phyloP scores from a whole-genome alignment of 2,888 invertebrate genomes.

The Temnothorax ravouxi region DNA sequence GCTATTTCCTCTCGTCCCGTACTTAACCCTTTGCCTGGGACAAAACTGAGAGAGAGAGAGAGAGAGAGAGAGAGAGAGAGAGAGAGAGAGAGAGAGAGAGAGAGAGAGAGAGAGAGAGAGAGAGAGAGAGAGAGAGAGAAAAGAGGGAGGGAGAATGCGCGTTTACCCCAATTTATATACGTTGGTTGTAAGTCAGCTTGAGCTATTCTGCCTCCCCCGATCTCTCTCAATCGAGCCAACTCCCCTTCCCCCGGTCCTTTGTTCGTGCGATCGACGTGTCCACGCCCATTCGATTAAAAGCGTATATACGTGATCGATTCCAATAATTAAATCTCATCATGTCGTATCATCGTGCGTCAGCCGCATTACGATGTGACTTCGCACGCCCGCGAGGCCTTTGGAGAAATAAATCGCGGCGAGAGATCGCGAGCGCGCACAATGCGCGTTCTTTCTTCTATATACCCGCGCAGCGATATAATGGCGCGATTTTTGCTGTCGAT shows the following conservation, averaged over 20 bases:
- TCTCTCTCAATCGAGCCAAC: constrained; percentile 57
- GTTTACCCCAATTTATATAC: constrained; percentile 74
- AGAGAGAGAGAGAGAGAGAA: not conserved
- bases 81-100: not conserved
- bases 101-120: not conserved
- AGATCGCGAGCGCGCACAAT: constrained; percentile 47
- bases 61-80: not conserved
- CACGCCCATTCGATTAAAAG: constrained; percentile 81
- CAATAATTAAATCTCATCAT: constrained; percentile 82
- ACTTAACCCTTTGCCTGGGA: constrained; percentile 53
- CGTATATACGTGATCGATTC: constrained; percentile 78
- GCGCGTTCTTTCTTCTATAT: not conserved
- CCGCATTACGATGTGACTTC: constrained; percentile 58
- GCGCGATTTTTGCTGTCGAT: constrained; percentile 49
- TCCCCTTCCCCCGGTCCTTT: constrained; percentile 68
- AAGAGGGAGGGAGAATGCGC: constrained; percentile 22
- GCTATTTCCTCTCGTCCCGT: constrained; percentile 70
- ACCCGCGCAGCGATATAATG: constrained; percentile 20
- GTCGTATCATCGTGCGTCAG: constrained; percentile 63
- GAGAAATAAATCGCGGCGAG: constrained; percentile 54
- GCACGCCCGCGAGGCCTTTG: constrained; percentile 46
- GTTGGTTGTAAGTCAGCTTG: constrained; percentile 66
- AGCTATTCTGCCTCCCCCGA: constrained; percentile 14
- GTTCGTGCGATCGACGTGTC: constrained; percentile 71
- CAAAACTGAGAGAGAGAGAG: constrained; percentile 42